Percentiles rank a stretch among this genome's conserved stretches.
Conservation (phyloP, 2,113 vertebrate genomes). For the Myanophis thanlyinensis region DNA sequence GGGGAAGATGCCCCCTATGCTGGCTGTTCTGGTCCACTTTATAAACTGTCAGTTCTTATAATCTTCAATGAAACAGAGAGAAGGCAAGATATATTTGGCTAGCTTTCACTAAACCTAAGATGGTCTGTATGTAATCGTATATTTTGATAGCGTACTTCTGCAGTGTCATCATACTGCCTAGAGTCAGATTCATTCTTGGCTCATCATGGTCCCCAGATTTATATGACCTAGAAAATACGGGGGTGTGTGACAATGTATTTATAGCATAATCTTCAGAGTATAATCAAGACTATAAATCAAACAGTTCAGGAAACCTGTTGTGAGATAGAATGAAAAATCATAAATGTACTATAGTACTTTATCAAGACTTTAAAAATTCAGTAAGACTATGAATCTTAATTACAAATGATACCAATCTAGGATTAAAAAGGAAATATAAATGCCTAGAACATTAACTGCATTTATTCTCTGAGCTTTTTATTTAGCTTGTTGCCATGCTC, state of each 20-base stretch:
- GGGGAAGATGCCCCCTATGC: neutral
- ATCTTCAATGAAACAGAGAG: constrained; percentile 55
- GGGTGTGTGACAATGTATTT: constrained; percentile 68
- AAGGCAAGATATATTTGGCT: constrained; percentile 63
- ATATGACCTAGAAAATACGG: constrained; percentile 75
- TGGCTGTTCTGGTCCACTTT: neutral
- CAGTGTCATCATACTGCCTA: constrained; percentile 75
- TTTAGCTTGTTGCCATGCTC: constrained; percentile 74
- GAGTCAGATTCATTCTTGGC: constrained; percentile 78
- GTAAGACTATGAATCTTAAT: constrained; percentile 15
- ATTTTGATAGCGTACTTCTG: constrained; percentile 71
- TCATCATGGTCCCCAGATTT: constrained; percentile 65
- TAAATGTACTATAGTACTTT: neutral
- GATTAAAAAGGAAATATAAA: constrained; percentile 18
- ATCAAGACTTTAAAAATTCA: neutral
- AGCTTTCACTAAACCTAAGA: constrained; percentile 60
- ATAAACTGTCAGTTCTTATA: constrained; percentile 18
- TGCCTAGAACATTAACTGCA: constrained; percentile 36
- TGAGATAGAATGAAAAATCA: constrained; percentile 31
- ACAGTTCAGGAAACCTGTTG: constrained; percentile 42
- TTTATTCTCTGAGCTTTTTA: constrained; percentile 72
- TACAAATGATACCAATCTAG: neutral
- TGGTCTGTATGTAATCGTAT: constrained; percentile 71
- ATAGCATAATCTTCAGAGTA: constrained; percentile 72
- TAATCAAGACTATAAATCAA: constrained; percentile 58